Conservation (phyloP, 2,888 invertebrate genomes). For the Chalcis sispes region DNA sequence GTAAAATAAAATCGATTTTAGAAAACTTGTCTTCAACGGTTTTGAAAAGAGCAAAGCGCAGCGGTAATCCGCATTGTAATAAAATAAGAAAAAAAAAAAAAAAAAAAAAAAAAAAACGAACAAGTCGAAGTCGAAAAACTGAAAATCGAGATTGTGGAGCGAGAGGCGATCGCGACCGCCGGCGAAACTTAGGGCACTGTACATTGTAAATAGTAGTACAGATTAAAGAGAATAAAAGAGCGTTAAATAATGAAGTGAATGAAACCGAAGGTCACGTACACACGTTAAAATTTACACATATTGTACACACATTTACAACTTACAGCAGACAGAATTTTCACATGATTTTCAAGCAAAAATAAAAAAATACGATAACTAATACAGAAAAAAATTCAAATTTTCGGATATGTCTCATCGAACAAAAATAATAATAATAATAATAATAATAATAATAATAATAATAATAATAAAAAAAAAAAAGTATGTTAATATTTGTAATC, state of each 20-base stretch:
- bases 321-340: slow-evolving; percentile 43
- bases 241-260: slow-evolving; percentile 55
- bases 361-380: too few relatives aligned
- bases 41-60: background rate
- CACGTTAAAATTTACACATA: slow-evolving; percentile 14
- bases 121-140: too few relatives aligned
- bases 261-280: slow-evolving; percentile 56
- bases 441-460: too few relatives aligned
- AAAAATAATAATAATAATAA: too few relatives aligned
- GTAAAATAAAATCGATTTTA: slow-evolving; percentile 11
- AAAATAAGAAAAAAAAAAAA: slow-evolving; percentile 36
- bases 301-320: slow-evolving; percentile 12
- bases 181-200: slow-evolving; percentile 71
- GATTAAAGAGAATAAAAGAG: slow-evolving; percentile 63
- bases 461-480: too few relatives aligned
- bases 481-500: slow-evolving; percentile 45
- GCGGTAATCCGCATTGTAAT: slow-evolving; percentile 3
- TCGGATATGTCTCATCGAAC: slow-evolving; percentile 57
- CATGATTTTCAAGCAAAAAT: slow-evolving; percentile 33
- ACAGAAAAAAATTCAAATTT: slow-evolving; percentile 43
- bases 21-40: background rate
- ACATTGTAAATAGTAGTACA: slow-evolving; percentile 74
- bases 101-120: too few relatives aligned
- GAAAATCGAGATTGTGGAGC: slow-evolving; percentile 50
- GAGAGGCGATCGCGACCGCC: slow-evolving; percentile 64